Percentiles rank a stretch among this genome's conserved stretches.
Evolutionary conservation across 2,888 invertebrate species (phyloP).

Genomic region (Rosalia funebris): DNA sequence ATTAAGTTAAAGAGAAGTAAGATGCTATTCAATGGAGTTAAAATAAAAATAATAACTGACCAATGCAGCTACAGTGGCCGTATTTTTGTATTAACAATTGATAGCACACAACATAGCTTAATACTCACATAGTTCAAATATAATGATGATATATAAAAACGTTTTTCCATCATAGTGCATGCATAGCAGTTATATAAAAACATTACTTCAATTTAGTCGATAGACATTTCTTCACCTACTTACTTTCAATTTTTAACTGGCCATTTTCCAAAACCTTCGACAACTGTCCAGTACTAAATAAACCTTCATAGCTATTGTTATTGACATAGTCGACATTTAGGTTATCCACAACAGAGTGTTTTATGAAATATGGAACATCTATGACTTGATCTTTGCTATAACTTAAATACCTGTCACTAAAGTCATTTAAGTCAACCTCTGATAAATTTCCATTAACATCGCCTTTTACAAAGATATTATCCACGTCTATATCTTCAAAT

Average conservation of each 20-base stretch:
- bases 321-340: conserved; percentile 57
- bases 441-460: conserved; percentile 59
- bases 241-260: conserved; percentile 61
- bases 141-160: too few relatives aligned
- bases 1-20: too few relatives aligned
- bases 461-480: conserved; percentile 35
- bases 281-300: conserved; percentile 52
- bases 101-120: too few relatives aligned
- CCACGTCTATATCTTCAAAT: conserved; percentile 33
- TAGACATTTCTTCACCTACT: too few relatives aligned
- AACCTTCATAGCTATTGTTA: conserved; percentile 53
- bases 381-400: conserved; percentile 56
- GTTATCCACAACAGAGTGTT: conserved; percentile 53
- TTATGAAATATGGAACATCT: conserved; percentile 55
- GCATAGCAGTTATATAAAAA: too few relatives aligned
- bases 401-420: conserved; percentile 57
- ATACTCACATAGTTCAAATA: too few relatives aligned
- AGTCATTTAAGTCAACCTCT: conserved; percentile 58
- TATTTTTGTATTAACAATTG: too few relatives aligned
- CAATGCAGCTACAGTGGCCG: too few relatives aligned
- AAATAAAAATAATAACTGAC: too few relatives aligned
- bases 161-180: too few relatives aligned
- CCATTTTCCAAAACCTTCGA: conserved; percentile 59
- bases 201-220: too few relatives aligned
- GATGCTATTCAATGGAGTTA: too few relatives aligned